These are phyloP conservation scores for Podarcis lilfordi DNA, from an alignment of 2,797 vertebrate species.

Conservation along the genomic window DNA sequence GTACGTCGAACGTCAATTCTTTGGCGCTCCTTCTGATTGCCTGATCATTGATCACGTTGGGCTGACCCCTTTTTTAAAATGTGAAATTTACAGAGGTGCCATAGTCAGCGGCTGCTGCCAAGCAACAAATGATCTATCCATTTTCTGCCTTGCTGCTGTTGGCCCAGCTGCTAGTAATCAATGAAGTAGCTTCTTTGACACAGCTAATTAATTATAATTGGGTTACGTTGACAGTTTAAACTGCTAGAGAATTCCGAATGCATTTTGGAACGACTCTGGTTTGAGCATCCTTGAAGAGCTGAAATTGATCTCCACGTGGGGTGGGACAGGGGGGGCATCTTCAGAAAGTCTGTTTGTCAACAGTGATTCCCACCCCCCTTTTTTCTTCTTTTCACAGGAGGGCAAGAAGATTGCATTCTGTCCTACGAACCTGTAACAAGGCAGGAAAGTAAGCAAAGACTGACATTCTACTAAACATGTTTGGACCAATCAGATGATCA, in stretches of 20 bases:
- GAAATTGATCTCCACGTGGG: conserved; percentile 12
- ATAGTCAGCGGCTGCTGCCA: neutral
- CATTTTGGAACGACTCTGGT: conserved; percentile 62
- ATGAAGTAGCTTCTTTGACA: conserved; percentile 16
- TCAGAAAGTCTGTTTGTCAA: conserved; percentile 30
- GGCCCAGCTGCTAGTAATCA: conserved; percentile 29
- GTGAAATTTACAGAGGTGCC: neutral
- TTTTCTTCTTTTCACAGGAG: conserved; percentile 84
- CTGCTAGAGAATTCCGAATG: conserved; percentile 22
- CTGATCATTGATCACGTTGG: neutral
- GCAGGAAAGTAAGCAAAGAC: conserved; percentile 91
- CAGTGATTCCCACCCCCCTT: conserved; percentile 53
- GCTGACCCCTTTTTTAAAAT: neutral
- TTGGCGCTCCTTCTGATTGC: neutral
- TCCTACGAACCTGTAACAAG: conserved; percentile 95
- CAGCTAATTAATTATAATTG: conserved; percentile 4
- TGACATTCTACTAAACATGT: neutral
- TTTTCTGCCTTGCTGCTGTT: conserved; percentile 24
- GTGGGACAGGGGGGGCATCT: neutral
- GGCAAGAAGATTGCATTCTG: conserved; percentile 93
- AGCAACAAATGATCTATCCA: neutral
- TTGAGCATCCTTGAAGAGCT: conserved; percentile 45
- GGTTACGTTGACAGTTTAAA: conserved; percentile 15
- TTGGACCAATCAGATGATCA: neutral
- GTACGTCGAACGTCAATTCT: no score